Evolutionary conservation across 2,797 vertebrate species (phyloP).

Genomic region (Sebastes dallii): DNA sequence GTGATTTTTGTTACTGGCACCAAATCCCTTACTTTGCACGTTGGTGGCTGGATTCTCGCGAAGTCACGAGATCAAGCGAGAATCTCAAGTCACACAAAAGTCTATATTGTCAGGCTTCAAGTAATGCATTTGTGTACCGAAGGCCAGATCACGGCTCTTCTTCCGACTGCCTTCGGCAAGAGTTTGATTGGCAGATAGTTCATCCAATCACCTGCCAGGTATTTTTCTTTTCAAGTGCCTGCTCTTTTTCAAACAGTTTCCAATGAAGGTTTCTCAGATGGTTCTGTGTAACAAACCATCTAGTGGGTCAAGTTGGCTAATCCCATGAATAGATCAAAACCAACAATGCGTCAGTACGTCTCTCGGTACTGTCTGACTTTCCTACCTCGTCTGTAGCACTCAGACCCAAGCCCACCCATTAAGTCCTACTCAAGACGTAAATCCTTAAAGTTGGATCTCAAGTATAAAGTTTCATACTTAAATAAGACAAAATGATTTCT

Average conservation of each 20-base stretch:
- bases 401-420: background rate
- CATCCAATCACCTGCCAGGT: background rate
- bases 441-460: background rate
- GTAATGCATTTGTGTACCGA: too few relatives aligned
- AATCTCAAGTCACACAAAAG: too few relatives aligned
- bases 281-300: background rate
- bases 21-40: background rate
- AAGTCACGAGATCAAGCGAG: too few relatives aligned
- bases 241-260: too few relatives aligned
- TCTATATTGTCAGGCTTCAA: too few relatives aligned
- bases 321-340: background rate
- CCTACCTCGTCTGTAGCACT: background rate
- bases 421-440: background rate
- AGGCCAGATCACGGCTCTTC: background rate
- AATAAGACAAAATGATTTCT: background rate
- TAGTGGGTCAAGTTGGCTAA: background rate
- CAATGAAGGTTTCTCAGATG: fast-evolving
- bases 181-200: background rate
- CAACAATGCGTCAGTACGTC: background rate
- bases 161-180: background rate
- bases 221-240: too few relatives aligned
- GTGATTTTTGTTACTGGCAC: background rate
- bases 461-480: background rate
- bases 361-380: background rate
- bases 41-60: too few relatives aligned